Evolutionary conservation across 1,140 invertebrate species (phyloP), one percentile per base, ranked within the genome.

Genomic region (Mesaphorura yosii): DNA sequence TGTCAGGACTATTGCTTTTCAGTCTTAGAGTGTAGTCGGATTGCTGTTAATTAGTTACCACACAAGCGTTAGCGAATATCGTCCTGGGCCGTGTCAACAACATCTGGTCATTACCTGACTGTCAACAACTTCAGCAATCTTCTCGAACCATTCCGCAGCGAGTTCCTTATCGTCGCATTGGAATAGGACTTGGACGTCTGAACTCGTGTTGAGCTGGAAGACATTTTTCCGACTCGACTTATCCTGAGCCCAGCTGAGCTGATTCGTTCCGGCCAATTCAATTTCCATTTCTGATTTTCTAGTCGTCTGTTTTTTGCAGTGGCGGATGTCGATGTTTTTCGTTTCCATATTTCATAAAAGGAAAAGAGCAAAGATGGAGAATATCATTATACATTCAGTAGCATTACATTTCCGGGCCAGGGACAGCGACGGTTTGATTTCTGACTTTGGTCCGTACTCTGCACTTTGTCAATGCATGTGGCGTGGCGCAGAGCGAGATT

Each of bases 151-250:
- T 56, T 75, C 69, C 14, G 65, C 61, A 42, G 71, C 70, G 26
- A 66, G 66, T 41, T 68, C 55, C 17, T 66, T 64, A 62, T 72
- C 72, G 44, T 79, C 76, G 55, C 70, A 72, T 58, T 79, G 77
- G 50, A 78, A 68, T 3, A 79, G 67, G 26, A 79, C 69, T 66
- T 78, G 74, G 15, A 75, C 64, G 44, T 74, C 74, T n/a, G 27
- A 22, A n/a, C 22, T 37, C 37, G 75, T 74, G 58, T 67, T 73
- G 42, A 78, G 69, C 57, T 77, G 70, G 59, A 77, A 78, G 39
- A 78, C 76, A 65, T 77, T 76, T 66, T 75, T 77, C 41, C 77
- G 67, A 59, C 75, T 76, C 12, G 76, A 78, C 53, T 74, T 70
- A 54, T 76, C 74, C 23, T 74, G 70, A 23, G 70, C 74, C 61